Evolutionary conservation across 2,888 invertebrate species (phyloP).

Genomic region (Apotomis betuletana): DNA sequence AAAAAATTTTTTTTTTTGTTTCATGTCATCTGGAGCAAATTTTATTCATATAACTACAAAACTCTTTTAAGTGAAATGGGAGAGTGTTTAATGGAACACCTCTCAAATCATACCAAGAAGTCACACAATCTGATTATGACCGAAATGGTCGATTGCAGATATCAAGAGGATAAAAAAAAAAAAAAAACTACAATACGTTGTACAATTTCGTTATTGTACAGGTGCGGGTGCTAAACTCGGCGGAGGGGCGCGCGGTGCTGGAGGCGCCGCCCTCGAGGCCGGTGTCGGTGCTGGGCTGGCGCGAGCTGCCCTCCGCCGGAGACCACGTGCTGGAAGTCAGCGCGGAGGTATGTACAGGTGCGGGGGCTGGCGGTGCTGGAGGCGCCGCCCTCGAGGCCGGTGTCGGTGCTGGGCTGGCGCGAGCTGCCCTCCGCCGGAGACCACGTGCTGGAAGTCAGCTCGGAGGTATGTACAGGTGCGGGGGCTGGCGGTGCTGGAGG

Average conservation of each 20-base stretch:
- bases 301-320: conserved; percentile 93
- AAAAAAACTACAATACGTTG: too few species aligned
- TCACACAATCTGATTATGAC: too few species aligned
- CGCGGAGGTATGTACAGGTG: conserved; percentile 65
- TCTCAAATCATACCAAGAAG: too few species aligned
- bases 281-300: conserved; percentile 96
- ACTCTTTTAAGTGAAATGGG: too few species aligned
- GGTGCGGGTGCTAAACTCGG: conserved; percentile 89
- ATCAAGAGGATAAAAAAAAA: too few species aligned
- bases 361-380: conserved; percentile 87
- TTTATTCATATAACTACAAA: too few species aligned
- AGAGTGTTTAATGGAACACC: too few species aligned
- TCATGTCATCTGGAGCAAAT: too few species aligned
- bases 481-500: conserved; percentile 86
- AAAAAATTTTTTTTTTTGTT: too few species aligned
- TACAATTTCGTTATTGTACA: conserved; percentile 41
- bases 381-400: conserved; percentile 92
- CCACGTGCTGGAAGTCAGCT: conserved; percentile 92
- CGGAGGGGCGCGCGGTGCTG: conserved; percentile 86
- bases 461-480: conserved; percentile 81
- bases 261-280: conserved; percentile 91
- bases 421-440: conserved; percentile 95
- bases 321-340: conserved; percentile 93
- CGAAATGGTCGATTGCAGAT: too few species aligned
- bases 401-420: conserved; percentile 95